Evolutionary conservation across 2,888 invertebrate genomes (phyloP), one percentile per base, ranked within the genome.

Genomic region (Folsomia manolachei): DNA sequence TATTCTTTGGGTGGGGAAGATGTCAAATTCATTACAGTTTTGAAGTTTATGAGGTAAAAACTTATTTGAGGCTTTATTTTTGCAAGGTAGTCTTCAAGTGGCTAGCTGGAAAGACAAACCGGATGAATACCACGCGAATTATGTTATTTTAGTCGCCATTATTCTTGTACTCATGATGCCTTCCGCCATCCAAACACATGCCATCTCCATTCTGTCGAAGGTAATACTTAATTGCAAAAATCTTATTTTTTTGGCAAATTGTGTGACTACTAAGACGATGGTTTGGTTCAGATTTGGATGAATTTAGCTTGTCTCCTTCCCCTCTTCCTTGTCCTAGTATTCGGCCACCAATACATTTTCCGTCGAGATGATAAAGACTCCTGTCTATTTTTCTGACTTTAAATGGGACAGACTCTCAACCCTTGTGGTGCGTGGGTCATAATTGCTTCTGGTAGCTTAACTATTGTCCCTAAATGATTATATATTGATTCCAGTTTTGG

Each of bases 81-180:
- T 39, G 14, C 39, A 39, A 39, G n/a, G n/a, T n/a, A n/a, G 70
- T 69, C 24, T 11, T 65, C 19, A 63, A 69, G 14, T 76, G 76
- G 76, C 69, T 26, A 1, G 64, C 27, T 2, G 61, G 60, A 60
- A 60, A 7, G 4, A 14, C 21, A 62, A 23, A 11, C n/a, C n/a
- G n/a, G n/a, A n/a, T n/a, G n/a, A n/a, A n/a, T n/a, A n/a, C n/a
- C 66, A 69, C 18, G 71, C 72, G 71, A 73, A 72, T 56, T 71
- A 72, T 23, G 27, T 73, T 0, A 27, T 67, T 11, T 62, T 70
- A 1, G 51, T 69, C 14, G 11, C 73, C 21, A n/a, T 75, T 26
- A 68, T 73, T 18, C n/a, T 64, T 9, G 9, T 64, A 9, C 4
- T 25, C 18, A 25, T 64, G 27, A 4, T 64, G 7, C 64, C 64